Evolutionary conservation across 2,888 invertebrate genomes (phyloP).

Genomic region (Saturnia pavonia): DNA sequence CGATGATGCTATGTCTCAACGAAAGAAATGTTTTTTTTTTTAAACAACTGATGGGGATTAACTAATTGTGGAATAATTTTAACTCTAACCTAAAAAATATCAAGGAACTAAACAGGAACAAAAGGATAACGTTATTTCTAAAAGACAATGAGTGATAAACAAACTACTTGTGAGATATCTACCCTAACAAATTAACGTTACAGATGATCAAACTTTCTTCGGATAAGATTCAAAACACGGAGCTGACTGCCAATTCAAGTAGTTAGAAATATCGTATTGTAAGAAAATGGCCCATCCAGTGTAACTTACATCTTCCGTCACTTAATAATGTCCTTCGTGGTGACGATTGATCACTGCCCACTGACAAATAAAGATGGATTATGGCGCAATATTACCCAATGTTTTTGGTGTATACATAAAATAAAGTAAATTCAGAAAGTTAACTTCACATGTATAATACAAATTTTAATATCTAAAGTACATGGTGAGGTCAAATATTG

Average conservation of each 20-base stretch:
- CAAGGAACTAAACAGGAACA: too few species aligned
- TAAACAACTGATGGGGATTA: not conserved
- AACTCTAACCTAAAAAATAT: not conserved
- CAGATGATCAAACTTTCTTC: not conserved
- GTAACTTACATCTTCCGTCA: slow-evolving; percentile 22
- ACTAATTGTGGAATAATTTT: not conserved
- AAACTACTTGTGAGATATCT: not conserved
- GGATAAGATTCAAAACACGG: not conserved
- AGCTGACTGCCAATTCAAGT: not conserved
- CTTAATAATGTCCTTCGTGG: slow-evolving; percentile 43
- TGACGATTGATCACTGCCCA: slow-evolving; percentile 43
- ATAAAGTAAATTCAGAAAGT: not conserved
- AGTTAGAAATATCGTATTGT: not conserved
- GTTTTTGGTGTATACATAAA: not conserved
- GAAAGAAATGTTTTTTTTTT: not conserved
- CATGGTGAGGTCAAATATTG: too few species aligned
- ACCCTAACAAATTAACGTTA: not conserved
- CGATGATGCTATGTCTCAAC: not conserved
- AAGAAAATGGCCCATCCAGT: slow-evolving; percentile 27
- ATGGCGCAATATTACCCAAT: slow-evolving; percentile 40
- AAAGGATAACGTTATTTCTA: too few species aligned
- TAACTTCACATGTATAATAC: not conserved
- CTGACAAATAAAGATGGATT: slow-evolving; percentile 53
- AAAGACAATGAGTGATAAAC: too few species aligned
- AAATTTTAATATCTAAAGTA: too few species aligned